Evolutionary conservation across 2,888 invertebrate genomes (phyloP).

Genomic region (Thyatira batis): DNA sequence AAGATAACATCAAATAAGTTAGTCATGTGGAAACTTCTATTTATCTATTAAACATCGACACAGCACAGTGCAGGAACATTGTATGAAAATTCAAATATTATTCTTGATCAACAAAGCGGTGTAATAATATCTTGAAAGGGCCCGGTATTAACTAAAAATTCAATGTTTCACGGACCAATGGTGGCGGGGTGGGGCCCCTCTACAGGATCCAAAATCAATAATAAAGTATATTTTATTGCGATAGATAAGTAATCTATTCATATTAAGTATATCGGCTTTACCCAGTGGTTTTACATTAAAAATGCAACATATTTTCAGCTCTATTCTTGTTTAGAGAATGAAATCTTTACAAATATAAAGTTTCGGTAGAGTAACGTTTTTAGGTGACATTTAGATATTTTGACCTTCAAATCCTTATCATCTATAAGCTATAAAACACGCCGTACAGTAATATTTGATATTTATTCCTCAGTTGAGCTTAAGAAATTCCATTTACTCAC

Average conservation of each 20-base stretch:
- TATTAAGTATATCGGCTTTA: no score
- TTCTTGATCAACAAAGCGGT: conserved; percentile 43
- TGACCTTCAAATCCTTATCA: no score
- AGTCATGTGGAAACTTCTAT: neutral
- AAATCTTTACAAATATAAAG: no score
- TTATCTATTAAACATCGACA: conserved; percentile 31
- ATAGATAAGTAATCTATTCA: neutral
- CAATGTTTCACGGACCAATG: conserved; percentile 55
- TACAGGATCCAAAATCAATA: neutral
- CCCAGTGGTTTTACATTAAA: no score
- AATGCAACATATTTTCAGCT: no score
- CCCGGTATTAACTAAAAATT: conserved; percentile 61
- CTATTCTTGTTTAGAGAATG: no score
- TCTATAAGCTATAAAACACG: no score
- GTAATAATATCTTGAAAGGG: conserved; percentile 49
- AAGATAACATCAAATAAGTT: conserved; percentile 9
- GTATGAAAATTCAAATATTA: conserved; percentile 57
- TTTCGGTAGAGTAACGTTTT: no score
- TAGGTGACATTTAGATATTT: no score
- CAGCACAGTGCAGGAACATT: conserved; percentile 45
- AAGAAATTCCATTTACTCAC: no score
- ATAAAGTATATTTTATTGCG: neutral
- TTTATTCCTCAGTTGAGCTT: no score
- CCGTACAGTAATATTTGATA: no score
- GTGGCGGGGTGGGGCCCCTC: conserved; percentile 21